These are phyloP conservation scores for Euzetes globulus DNA, from an alignment of 2,888 invertebrate species.

Conservation along the genomic window DNA sequence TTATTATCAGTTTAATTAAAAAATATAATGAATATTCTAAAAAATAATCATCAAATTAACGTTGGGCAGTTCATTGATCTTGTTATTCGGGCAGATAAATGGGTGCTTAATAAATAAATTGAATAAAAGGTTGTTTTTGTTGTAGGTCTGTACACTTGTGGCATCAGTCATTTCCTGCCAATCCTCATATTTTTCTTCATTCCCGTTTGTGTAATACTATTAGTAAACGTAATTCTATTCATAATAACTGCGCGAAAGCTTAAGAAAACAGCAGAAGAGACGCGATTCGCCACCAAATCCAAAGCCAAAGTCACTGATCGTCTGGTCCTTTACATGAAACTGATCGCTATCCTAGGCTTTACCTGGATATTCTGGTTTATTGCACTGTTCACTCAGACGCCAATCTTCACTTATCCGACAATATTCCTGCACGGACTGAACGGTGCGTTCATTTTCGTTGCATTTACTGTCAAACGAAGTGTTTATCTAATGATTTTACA, in stretches of 20 bases:
- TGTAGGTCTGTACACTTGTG: neutral
- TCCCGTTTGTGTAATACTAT: slow-evolving; percentile 47
- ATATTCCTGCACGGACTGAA: slow-evolving; percentile 36
- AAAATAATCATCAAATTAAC: no score
- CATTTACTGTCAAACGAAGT: slow-evolving; percentile 31
- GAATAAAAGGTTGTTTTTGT: neutral
- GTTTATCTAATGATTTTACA: neutral
- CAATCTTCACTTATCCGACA: slow-evolving; percentile 49
- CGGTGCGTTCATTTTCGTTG: slow-evolving; percentile 36
- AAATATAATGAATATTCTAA: no score
- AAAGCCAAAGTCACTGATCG: neutral
- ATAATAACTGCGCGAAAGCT: neutral
- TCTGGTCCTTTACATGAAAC: slow-evolving; percentile 45
- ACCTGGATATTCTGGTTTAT: slow-evolving; percentile 51
- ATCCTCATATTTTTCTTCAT: slow-evolving; percentile 47
- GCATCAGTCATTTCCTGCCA: neutral
- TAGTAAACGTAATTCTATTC: slow-evolving; percentile 43
- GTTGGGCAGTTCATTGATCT: no score
- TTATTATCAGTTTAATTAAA: no score
- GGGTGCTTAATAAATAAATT: no score
- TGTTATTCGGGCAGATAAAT: no score
- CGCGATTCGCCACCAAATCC: slow-evolving; percentile 1
- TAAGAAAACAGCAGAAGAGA: neutral
- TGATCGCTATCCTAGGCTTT: slow-evolving; percentile 50
- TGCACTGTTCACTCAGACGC: slow-evolving; percentile 45